Evolutionary conservation across 2,888 invertebrate species (phyloP), one percentile per base, ranked within the genome.

Genomic region (Pyrocoelia pectoralis): DNA sequence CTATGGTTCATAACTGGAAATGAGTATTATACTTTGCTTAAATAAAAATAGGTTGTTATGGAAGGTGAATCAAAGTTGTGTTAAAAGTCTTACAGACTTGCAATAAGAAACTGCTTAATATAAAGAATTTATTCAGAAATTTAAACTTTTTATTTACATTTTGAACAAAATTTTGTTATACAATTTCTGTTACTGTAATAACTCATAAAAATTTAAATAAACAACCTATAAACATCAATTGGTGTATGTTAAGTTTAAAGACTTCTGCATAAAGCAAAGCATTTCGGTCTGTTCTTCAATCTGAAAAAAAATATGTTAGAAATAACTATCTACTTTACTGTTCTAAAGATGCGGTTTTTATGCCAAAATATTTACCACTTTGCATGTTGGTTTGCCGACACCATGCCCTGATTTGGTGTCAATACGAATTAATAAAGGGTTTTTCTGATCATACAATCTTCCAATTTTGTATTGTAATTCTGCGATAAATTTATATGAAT

Each of bases 331-430:
- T n/a, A n/a, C n/a, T n/a, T n/a, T n/a, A n/a, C n/a, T n/a, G n/a
- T n/a, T n/a, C n/a, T n/a, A n/a, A n/a, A n/a, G n/a, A n/a, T 33
- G 9, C 15, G 12, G 13, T 14, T 17, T 19, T 50, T 3, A 18
- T 10, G 8, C n/a, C 2, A 48, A 48, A 15, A 5, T 48, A 18
- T 84, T 85, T 80, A 95, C 95, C 74, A 93, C 84, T 87, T 99
- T 99, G 1, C 91, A 86, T 43, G 97, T 98, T 55, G 98, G 98
- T 80, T 98, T 99, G 28, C 98, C 98, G 65, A 91, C 88, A 46
- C 98, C 98, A 84, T 99, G 99, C 0, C 99, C 99, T 13, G 98
- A 94, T 82, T 97, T 95, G 60, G 94, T 95, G 79, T 99, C 98
- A 68, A 99, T 87, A 59, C 94, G 86, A 59, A 96, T 91, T 67